Conservation (phyloP, 2,797 vertebrate species). For the Pogonophryne albipinna region DNA sequence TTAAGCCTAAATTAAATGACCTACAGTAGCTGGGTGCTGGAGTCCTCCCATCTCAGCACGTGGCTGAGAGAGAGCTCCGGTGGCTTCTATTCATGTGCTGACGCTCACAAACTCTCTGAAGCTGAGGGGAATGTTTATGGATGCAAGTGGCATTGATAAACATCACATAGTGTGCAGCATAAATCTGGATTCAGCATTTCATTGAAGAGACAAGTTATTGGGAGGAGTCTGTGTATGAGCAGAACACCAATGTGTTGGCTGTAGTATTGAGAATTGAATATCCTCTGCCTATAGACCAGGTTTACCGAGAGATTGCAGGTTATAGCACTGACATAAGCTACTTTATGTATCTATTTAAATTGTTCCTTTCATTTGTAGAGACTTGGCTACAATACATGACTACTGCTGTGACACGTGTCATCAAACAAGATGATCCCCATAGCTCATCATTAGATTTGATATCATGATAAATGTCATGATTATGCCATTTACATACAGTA, state of each 20-base stretch:
- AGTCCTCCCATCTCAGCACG: slow-evolving; percentile 60
- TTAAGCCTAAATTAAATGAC: slow-evolving; percentile 76
- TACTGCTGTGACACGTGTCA: not conserved
- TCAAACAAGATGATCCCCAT: not conserved
- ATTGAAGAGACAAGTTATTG: slow-evolving; percentile 8
- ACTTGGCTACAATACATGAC: not conserved
- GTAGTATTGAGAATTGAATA: not conserved
- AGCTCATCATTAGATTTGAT: not conserved
- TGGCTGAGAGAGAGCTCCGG: slow-evolving; percentile 44
- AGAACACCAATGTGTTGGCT: slow-evolving; percentile 3
- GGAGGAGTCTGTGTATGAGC: slow-evolving; percentile 15
- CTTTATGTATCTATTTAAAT: not conserved
- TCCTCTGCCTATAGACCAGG: not conserved
- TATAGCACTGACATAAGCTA: not conserved
- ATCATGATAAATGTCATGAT: no score
- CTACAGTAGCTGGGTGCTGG: slow-evolving; percentile 55
- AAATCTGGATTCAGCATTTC: slow-evolving; percentile 11
- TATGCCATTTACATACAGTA: no score
- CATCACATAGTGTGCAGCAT: not conserved
- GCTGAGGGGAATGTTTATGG: slow-evolving; percentile 11
- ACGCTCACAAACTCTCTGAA: slow-evolving; percentile 37
- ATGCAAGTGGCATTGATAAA: slow-evolving; percentile 14
- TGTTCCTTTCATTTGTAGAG: not conserved
- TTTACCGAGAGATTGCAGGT: not conserved
- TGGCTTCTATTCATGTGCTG: slow-evolving; percentile 51